Base-by-base conservation (phyloP, 2,797 vertebrate species). In the Rhabdophis nuchalis region DNA sequence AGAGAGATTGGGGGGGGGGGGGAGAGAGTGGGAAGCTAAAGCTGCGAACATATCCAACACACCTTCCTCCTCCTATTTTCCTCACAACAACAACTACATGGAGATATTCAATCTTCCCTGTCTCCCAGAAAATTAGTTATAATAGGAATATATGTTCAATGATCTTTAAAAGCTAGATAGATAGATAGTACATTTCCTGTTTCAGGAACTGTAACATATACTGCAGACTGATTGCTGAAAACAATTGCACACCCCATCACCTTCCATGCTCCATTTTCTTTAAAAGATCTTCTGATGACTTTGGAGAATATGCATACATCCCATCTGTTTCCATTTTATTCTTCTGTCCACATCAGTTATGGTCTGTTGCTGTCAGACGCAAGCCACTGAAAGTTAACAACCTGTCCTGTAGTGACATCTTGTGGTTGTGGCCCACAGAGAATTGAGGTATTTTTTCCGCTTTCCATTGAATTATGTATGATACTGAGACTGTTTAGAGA, bases 351-450 rank as follows among this genome's bases (percentile, higher is more conserved):
- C 13, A 82, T 52, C 20, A 52, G 36, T n/a, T 88, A 32, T 41
- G 50, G 5, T 53, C 90, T 54, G 46, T 8, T 87, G 52, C 5
- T n/a, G 56, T 54, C 50, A 54, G 50, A 56, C 77, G 12, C 25
- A 46, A 18, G 9, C 41, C 14, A 89, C 32, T 32, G 60, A 89
- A 64, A 72, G 23, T 36, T 56, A 82, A 85, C 92, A 93, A 36
- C 93, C 95, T 97, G 89, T 94, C 95, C 95, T 95, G 7, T 86
- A 94, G 89, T 95, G 96, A 97, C 96, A 96, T 94, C 96, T 97
- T 94, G 72, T 97, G 96, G 96, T 60, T 91, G 92, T 32, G 94
- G 94, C 86, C n/a, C 25, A 85, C 16, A 68, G n/a, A 68, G n/a
- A 32, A 68, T 68, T 68, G 13, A 68, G n/a, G 13, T 60, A 29